phyloP scores from a whole-genome alignment of 2,797 vertebrate genomes.

The Notolabrus celidotus region DNA sequence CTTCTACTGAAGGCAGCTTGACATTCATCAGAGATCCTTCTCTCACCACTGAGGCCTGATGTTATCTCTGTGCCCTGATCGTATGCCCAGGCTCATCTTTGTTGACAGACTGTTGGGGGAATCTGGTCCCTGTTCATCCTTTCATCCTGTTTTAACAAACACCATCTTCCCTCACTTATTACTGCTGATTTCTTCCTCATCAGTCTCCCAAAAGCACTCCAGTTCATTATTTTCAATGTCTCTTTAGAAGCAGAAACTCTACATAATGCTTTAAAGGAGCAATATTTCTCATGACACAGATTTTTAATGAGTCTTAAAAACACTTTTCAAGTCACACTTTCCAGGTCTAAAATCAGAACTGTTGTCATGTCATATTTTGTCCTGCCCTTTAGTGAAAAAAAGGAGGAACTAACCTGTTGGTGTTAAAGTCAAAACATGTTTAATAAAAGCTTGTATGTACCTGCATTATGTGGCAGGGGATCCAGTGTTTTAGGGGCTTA shows the following conservation, averaged over 20 bases:
- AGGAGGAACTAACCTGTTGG: too few species aligned
- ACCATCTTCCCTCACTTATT: conserved; percentile 41
- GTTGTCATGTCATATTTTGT: too few species aligned
- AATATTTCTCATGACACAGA: too few species aligned
- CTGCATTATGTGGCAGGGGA: too few species aligned
- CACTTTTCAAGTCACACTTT: too few species aligned
- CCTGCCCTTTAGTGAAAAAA: too few species aligned
- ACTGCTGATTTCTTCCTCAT: conserved; percentile 16
- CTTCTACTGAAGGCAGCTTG: conserved; percentile 15
- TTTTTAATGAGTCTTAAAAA: too few species aligned
- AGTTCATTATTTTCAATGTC: neutral
- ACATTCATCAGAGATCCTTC: conserved; percentile 18
- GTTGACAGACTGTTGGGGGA: neutral
- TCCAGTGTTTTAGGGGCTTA: too few species aligned
- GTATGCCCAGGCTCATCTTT: neutral
- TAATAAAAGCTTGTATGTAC: too few species aligned
- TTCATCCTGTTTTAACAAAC: conserved; percentile 26
- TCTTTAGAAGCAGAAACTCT: neutral
- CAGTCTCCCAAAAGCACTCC: conserved; percentile 40
- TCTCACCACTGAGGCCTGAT: neutral
- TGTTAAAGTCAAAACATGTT: too few species aligned
- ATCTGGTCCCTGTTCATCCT: conserved; percentile 33
- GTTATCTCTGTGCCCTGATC: neutral
- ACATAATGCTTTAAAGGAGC: neutral
- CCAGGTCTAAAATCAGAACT: too few species aligned